Evolutionary conservation across 2,888 invertebrate genomes (phyloP).

Genomic region (Acleris emargana): DNA sequence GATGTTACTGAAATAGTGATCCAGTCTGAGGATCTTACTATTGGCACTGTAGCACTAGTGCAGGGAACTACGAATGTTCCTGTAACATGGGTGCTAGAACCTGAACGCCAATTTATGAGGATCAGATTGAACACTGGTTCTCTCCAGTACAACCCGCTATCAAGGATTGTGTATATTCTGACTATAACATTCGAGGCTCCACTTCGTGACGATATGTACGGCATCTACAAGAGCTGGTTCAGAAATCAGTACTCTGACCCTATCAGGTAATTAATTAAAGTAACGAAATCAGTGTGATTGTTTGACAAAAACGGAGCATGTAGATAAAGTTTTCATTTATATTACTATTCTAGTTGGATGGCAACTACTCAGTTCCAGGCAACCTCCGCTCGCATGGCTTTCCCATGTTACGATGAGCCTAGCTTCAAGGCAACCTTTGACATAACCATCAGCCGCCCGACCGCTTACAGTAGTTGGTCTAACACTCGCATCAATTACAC

Average conservation of each 20-base stretch:
- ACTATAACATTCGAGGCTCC: constrained; percentile 54
- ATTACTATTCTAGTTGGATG: constrained; percentile 71
- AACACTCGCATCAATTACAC: constrained; percentile 82
- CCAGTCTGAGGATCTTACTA: constrained; percentile 57
- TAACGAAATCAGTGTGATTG: no score
- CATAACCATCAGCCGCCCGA: constrained; percentile 85
- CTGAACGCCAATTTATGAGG: constrained; percentile 57
- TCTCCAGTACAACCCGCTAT: constrained; percentile 49
- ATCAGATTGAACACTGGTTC: constrained; percentile 45
- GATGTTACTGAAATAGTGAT: constrained; percentile 62
- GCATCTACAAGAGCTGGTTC: constrained; percentile 74
- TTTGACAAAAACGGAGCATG: neutral
- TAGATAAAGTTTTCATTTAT: neutral
- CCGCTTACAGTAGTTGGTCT: constrained; percentile 74
- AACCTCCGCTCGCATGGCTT: constrained; percentile 86
- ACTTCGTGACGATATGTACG: constrained; percentile 71
- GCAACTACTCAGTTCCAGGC: constrained; percentile 89
- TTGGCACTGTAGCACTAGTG: constrained; percentile 64
- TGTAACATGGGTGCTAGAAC: constrained; percentile 40
- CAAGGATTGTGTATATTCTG: constrained; percentile 52
- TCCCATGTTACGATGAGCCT: constrained; percentile 93
- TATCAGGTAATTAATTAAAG: constrained; percentile 50
- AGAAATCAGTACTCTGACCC: constrained; percentile 48
- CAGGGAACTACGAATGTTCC: constrained; percentile 51
- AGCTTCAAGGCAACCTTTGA: constrained; percentile 91